phyloP scores from a whole-genome alignment of 23 tunicate genomes.

The Phallusia fumigata region DNA sequence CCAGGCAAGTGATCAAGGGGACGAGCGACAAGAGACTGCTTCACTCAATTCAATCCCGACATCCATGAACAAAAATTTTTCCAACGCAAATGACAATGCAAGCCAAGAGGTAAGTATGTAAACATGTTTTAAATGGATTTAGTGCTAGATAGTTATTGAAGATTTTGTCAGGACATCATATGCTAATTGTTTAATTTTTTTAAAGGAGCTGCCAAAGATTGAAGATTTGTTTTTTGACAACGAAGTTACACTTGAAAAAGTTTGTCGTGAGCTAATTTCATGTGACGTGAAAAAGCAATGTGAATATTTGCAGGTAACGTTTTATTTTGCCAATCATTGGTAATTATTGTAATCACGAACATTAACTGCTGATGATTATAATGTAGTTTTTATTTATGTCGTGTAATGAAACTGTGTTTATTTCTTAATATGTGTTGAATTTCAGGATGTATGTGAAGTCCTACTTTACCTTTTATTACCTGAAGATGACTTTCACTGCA shows the following conservation, averaged over 20 bases:
- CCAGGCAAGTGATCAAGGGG: conserved; percentile 40
- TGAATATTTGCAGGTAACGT: conserved; percentile 54
- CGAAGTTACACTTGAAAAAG: conserved; percentile 57
- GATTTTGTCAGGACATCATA: too few species aligned
- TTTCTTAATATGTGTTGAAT: neutral
- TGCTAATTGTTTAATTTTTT: neutral
- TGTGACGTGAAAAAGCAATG: conserved; percentile 57
- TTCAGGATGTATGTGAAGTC: conserved; percentile 79
- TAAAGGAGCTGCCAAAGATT: neutral
- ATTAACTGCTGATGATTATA: neutral
- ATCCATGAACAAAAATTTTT: neutral
- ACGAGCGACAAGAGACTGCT: conserved; percentile 32
- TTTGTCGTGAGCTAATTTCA: conserved; percentile 61
- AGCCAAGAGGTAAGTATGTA: conserved; percentile 9
- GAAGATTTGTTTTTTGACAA: conserved; percentile 64
- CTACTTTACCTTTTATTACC: conserved; percentile 72
- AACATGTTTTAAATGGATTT: too few species aligned
- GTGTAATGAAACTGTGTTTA: neutral
- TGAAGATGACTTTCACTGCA: conserved; percentile 75
- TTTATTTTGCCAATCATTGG: too few species aligned
- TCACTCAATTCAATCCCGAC: conserved; percentile 25
- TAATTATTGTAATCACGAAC: too few species aligned
- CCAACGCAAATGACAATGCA: conserved; percentile 18
- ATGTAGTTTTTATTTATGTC: neutral
- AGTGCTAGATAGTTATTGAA: too few species aligned